Conservation (phyloP, 2,888 invertebrate genomes). For the Macrostomum cliftonense region DNA sequence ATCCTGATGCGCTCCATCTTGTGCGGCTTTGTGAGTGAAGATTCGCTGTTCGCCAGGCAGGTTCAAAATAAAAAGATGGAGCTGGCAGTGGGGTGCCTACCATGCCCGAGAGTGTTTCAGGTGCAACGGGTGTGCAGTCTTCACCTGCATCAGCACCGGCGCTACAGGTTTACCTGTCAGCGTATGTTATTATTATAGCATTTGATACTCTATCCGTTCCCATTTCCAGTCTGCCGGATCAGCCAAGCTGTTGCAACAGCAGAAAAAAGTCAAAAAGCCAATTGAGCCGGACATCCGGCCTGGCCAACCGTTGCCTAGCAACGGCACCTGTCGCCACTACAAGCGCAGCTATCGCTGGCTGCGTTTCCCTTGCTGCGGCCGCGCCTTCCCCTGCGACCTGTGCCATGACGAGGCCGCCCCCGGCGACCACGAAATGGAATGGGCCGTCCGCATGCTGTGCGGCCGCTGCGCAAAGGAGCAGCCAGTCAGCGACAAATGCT, state of each 20-base stretch:
- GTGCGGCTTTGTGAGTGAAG: too few relatives aligned
- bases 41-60: too few relatives aligned
- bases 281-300: constrained; percentile 35
- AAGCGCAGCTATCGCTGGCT: constrained; percentile 41
- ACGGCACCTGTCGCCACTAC: constrained; percentile 40
- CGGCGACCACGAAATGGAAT: constrained; percentile 33
- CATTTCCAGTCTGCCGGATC: neutral
- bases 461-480: constrained; percentile 40
- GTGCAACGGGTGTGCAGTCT: too few relatives aligned
- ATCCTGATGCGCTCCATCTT: too few relatives aligned
- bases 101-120: too few relatives aligned
- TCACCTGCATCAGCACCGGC: too few relatives aligned
- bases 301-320: constrained; percentile 35
- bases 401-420: constrained; percentile 33
- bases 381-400: constrained; percentile 37
- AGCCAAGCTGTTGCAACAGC: constrained; percentile 11
- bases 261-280: constrained; percentile 15
- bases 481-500: constrained; percentile 18
- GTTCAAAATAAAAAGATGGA: too few relatives aligned
- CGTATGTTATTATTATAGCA: too few relatives aligned
- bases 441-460: constrained; percentile 39
- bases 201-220: too few relatives aligned
- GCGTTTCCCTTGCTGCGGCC: constrained; percentile 40
- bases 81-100: too few relatives aligned
- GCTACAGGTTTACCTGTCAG: too few relatives aligned